Percentiles rank a stretch among this genome's conserved stretches.
These are phyloP conservation scores for Dolichallabes microphthalmus DNA, from an alignment of 2,113 vertebrate genomes.

Conservation along the genomic window DNA sequence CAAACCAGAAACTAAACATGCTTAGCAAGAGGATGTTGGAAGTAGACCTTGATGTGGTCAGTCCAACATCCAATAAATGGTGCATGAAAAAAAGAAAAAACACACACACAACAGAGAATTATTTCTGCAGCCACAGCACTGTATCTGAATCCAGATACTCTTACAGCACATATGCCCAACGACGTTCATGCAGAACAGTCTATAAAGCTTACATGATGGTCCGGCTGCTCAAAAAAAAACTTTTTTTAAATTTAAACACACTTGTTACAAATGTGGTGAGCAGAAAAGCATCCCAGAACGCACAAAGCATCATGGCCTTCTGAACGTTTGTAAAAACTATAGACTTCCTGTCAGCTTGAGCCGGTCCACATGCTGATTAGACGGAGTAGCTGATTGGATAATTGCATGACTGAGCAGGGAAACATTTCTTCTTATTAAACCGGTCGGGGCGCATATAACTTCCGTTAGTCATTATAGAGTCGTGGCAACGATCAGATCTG, in stretches of 20 bases:
- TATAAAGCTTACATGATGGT: neutral
- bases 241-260: too few relatives aligned
- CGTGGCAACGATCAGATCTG: slow-evolving; percentile 13
- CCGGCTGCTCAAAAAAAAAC: neutral
- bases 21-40: slow-evolving; percentile 27
- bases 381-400: neutral
- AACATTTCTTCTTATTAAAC: neutral
- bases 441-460: neutral
- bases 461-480: neutral
- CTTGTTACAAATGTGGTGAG: neutral
- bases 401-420: neutral
- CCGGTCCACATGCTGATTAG: neutral
- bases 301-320: neutral
- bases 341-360: neutral
- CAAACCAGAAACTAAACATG: neutral
- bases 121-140: slow-evolving; percentile 3
- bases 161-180: neutral
- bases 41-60: neutral
- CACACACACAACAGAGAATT: neutral
- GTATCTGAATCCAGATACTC: neutral
- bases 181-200: too few relatives aligned
- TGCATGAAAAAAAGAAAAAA: neutral
- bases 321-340: neutral
- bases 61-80: slow-evolving; percentile 16
- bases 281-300: neutral